These are phyloP conservation scores for Dendrolimus kikuchii DNA, from an alignment of 1,140 invertebrate genomes.

Conservation along the genomic window DNA sequence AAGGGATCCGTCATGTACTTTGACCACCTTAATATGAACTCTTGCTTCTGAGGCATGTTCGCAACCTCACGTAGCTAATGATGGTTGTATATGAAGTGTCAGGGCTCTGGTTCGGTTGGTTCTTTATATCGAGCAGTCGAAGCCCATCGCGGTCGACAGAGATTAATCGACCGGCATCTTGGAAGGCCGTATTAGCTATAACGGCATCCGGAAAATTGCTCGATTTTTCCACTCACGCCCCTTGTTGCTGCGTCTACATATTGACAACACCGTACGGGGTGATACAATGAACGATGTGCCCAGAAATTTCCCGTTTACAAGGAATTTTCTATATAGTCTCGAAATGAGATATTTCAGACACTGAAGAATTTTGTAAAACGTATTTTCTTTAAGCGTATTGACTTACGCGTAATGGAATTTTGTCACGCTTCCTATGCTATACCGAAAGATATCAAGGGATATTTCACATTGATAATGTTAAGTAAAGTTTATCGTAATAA, in stretches of 20 bases:
- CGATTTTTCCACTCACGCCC: constrained; percentile 59
- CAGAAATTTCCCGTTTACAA: neutral
- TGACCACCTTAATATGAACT: constrained; percentile 26
- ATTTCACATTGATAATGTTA: no score
- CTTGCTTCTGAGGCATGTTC: constrained; percentile 14
- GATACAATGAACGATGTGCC: constrained; percentile 17
- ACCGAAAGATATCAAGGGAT: no score
- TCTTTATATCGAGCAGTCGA: constrained; percentile 48
- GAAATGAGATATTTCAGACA: neutral
- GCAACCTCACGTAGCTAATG: constrained; percentile 18
- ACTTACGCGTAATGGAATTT: no score
- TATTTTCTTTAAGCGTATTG: neutral
- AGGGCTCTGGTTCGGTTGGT: constrained; percentile 41
- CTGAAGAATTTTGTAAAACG: neutral
- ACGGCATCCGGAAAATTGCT: constrained; percentile 65
- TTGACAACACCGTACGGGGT: constrained; percentile 36
- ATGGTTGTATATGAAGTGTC: constrained; percentile 33
- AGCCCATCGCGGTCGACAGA: constrained; percentile 57
- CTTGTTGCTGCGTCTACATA: constrained; percentile 48
- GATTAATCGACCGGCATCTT: constrained; percentile 56
- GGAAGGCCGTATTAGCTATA: constrained; percentile 62
- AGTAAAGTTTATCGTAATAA: no score
- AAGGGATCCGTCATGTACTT: constrained; percentile 30
- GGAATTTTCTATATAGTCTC: neutral
- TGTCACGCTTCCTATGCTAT: no score